A percentile compares a stretch with the other conserved stretches of the same genome.
These are phyloP conservation scores for Tachysurus vachellii DNA, from an alignment of 2,113 vertebrate genomes.

Conservation along the genomic window DNA sequence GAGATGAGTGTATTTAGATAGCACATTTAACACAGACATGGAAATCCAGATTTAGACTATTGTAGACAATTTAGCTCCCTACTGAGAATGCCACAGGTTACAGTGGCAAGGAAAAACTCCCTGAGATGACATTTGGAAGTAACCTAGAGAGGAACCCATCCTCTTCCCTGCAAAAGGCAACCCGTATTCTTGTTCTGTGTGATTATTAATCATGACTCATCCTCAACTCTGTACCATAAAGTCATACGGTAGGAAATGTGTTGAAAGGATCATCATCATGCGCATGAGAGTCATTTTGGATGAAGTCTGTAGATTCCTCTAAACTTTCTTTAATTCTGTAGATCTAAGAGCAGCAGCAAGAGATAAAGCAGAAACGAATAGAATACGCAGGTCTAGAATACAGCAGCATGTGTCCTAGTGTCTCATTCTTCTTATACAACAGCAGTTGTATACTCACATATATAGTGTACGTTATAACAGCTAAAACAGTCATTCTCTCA, in stretches of 20 bases:
- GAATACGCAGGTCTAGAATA: background rate
- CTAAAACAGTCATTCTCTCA: background rate
- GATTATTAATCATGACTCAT: background rate
- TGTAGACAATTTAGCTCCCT: too few species aligned
- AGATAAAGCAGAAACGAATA: background rate
- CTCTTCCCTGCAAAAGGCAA: background rate
- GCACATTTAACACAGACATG: background rate
- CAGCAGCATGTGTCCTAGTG: background rate
- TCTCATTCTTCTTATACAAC: background rate
- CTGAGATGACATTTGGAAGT: background rate
- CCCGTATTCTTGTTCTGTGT: background rate
- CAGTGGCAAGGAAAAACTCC: background rate
- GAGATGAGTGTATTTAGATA: background rate
- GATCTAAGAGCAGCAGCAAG: background rate
- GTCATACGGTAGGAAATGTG: background rate
- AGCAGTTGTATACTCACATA: background rate
- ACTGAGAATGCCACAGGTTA: background rate
- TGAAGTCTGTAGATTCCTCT: too few species aligned
- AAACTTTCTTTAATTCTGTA: too few species aligned
- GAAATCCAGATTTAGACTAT: background rate
- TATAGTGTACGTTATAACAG: background rate
- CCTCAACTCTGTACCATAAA: background rate
- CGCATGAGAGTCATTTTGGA: too few species aligned
- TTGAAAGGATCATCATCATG: background rate
- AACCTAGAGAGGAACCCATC: background rate